A percentile compares a stretch with the other conserved stretches of the same genome.
Evolutionary conservation across 2,113 vertebrate species (phyloP).

Genomic region (Rhinogobius similis): DNA sequence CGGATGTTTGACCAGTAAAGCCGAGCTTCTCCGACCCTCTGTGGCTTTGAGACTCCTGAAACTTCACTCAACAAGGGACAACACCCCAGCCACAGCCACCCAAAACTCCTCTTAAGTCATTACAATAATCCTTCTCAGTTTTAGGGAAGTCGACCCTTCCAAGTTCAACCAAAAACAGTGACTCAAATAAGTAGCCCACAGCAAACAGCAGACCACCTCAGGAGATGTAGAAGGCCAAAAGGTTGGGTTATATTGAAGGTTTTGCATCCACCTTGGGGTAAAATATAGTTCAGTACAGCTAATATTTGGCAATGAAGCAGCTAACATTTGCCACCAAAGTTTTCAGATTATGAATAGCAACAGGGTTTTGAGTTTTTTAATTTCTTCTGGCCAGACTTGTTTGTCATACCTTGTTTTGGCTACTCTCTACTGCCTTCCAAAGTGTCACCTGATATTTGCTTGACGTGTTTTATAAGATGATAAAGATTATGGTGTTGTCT

Average conservation of each 20-base stretch:
- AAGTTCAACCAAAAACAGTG: conserved; percentile 51
- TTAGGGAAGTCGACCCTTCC: conserved; percentile 36
- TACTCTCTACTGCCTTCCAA: not conserved
- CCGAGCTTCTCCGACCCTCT: conserved; percentile 51
- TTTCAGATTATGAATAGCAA: not conserved
- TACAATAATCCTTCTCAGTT: conserved; percentile 68
- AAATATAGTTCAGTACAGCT: not conserved
- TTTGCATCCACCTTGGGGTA: not conserved
- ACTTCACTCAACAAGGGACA: conserved; percentile 61
- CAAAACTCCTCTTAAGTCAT: conserved; percentile 46
- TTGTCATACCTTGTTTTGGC: not conserved
- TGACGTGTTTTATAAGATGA: not conserved
- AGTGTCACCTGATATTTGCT: not conserved
- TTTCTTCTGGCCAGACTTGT: not conserved
- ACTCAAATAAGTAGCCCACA: conserved; percentile 47
- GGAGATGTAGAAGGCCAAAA: conserved; percentile 17
- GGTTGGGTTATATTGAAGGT: not conserved
- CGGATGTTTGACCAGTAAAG: conserved; percentile 73
- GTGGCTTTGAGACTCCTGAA: conserved; percentile 54
- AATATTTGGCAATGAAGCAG: not conserved
- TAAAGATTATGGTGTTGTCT: no score
- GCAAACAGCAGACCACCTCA: conserved; percentile 56
- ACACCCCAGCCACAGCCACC: conserved; percentile 40
- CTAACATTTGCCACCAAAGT: not conserved
- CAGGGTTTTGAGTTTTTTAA: no score